Conservation (phyloP, 1,140 invertebrate species). For the Plectrocnemia conspersa region DNA sequence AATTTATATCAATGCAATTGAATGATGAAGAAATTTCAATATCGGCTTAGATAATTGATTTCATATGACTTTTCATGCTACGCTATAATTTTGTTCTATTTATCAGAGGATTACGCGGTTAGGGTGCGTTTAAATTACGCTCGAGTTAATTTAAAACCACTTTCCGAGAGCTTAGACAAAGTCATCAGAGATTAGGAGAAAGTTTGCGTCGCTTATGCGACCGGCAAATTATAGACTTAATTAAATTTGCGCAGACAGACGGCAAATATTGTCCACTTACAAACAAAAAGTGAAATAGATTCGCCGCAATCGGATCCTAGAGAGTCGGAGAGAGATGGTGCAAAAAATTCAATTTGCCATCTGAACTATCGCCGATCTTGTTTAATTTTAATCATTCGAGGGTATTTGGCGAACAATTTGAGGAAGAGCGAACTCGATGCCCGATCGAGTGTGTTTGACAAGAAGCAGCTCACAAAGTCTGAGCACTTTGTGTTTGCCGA, state of each 20-base stretch:
- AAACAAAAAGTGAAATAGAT: no score
- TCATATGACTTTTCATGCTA: background rate
- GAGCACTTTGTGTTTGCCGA: conserved; percentile 31
- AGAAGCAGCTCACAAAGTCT: conserved; percentile 25
- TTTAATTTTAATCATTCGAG: no score
- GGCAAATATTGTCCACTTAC: conserved; percentile 27
- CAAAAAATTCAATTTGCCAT: no score
- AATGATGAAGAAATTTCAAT: no score
- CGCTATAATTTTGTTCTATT: conserved; percentile 9
- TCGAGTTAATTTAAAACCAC: conserved; percentile 17
- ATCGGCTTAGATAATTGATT: no score
- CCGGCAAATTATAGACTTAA: conserved; percentile 16
- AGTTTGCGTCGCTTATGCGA: conserved; percentile 10
- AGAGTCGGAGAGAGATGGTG: no score
- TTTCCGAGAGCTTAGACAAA: conserved; percentile 4
- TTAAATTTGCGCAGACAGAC: conserved; percentile 30
- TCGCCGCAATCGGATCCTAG: no score
- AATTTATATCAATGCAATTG: no score
- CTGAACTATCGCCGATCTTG: no score
- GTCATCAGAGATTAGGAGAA: conserved; percentile 19
- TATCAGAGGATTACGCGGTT: conserved; percentile 10
- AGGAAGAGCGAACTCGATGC: conserved; percentile 13
- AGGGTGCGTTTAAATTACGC: no score
- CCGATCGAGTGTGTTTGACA: conserved; percentile 30
- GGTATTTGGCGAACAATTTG: no score